phyloP scores from a whole-genome alignment of 2,888 invertebrate species.

The Automeris io region DNA sequence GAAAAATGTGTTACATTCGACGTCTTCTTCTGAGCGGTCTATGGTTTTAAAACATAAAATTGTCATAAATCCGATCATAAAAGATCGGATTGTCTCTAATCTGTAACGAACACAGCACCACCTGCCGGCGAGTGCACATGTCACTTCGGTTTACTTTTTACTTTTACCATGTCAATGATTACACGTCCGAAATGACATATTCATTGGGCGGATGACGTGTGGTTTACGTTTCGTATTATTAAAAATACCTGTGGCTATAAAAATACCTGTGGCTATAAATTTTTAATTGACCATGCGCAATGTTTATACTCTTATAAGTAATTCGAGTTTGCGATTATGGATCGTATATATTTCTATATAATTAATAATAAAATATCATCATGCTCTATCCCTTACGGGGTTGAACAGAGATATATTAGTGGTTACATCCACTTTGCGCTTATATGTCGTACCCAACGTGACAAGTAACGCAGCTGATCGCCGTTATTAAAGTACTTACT shows the following conservation, averaged over 20 bases:
- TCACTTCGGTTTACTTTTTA: slow-evolving; percentile 6
- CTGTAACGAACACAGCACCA: slow-evolving; percentile 8
- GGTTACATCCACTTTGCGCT: no score
- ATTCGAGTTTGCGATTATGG: no score
- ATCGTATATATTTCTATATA: no score
- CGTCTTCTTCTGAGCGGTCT: no score
- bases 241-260: background rate
- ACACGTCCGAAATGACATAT: slow-evolving; percentile 10
- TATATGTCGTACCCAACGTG: no score
- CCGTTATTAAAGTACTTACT: no score
- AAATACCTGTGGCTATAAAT: background rate
- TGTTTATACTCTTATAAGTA: no score
- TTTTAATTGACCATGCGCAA: background rate
- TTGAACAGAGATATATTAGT: no score
- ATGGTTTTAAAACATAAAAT: slow-evolving; percentile 3
- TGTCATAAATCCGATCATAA: slow-evolving; percentile 1
- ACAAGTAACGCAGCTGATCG: no score
- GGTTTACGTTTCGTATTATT: slow-evolving; percentile 10
- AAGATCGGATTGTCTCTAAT: slow-evolving; percentile 6
- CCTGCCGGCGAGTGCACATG: slow-evolving; percentile 4
- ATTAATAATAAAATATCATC: no score
- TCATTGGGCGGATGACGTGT: slow-evolving; percentile 16
- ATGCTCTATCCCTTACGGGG: no score
- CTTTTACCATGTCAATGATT: slow-evolving; percentile 7
- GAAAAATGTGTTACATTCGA: no score